Evolutionary conservation across 2,888 invertebrate genomes (phyloP), one percentile per base, ranked within the genome.

Genomic region (Anoplius nigerrimus): DNA sequence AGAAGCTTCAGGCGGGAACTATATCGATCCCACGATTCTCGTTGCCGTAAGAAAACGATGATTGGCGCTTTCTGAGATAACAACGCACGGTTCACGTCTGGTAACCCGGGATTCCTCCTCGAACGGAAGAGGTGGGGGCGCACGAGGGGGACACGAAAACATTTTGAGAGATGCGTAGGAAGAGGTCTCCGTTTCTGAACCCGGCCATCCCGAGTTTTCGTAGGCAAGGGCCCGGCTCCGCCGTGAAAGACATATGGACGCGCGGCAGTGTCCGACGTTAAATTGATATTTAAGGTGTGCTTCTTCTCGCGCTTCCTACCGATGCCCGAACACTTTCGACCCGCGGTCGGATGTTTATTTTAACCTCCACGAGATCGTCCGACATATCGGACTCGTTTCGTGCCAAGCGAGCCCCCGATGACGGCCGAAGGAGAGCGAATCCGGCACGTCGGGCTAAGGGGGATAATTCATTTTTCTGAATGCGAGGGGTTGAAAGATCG

Each of bases 21-120:
- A 34, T 34, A 34, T 34, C 34, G 22, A 21, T 64, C 54, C 42
- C 65, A 69, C 68, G 65, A 16, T 57, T 20, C 20, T 48, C 42
- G 45, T 51, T 62, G 53, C 53, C 18, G 42, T 62, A 68, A 69
- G 61, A 64, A 69, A 71, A 71, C 68, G 60, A 64, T 71, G 71
- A 71, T 61, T 27, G 20, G 68, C 71, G 21, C 15, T 48, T 61
- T 68, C 16, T 42, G 60, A 54, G 57, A 64, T 48, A 70, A 64
- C 61, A 61, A 68, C 63, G 54, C 53, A 46, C 45, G 24, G 46
- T 21, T 58, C 42, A 34, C 56, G 48, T 15, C 16, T 27, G n/a
- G 11, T 56, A 11, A 15, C 45, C 15, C 22, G 13, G 20, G 18
- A 56, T 56, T 24, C 57, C 45, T 45, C 21, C 16, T 45, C 45